These are phyloP conservation scores for Falco concolor DNA, from an alignment of 2,797 vertebrate species.

Conservation along the genomic window DNA sequence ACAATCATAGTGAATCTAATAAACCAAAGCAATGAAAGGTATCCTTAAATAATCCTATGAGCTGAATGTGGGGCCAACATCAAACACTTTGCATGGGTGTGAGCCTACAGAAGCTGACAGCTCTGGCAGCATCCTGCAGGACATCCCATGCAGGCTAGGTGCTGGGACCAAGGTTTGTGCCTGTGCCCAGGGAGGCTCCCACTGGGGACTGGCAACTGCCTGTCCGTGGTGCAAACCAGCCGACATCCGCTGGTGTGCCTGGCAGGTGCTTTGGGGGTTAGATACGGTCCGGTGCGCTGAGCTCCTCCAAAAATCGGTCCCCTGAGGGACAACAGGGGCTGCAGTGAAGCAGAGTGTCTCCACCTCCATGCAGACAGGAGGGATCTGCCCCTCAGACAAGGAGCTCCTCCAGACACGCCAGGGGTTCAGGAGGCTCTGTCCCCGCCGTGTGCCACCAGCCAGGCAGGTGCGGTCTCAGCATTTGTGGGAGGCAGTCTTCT, in stretches of 20 bases:
- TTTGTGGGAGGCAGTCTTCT: background rate
- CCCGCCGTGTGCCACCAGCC: rapidly evolving
- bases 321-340: background rate
- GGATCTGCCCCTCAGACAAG: background rate
- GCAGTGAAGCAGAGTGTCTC: background rate
- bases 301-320: background rate
- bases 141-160: rapidly evolving
- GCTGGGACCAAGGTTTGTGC: rapidly evolving
- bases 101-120: background rate
- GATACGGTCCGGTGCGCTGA: background rate
- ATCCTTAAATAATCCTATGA: background rate
- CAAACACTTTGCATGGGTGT: background rate
- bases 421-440: background rate
- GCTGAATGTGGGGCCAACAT: background rate
- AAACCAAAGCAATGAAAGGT: background rate
- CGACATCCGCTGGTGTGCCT: background rate
- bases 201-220: background rate
- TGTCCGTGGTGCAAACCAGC: background rate
- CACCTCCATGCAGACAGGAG: background rate
- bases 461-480: rapidly evolving
- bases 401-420: background rate
- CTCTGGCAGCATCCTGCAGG: background rate
- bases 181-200: background rate
- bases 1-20: background rate
- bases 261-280: background rate